Evolutionary conservation across 2,113 vertebrate species (phyloP).

Genomic region (Pseudorasbora parva): DNA sequence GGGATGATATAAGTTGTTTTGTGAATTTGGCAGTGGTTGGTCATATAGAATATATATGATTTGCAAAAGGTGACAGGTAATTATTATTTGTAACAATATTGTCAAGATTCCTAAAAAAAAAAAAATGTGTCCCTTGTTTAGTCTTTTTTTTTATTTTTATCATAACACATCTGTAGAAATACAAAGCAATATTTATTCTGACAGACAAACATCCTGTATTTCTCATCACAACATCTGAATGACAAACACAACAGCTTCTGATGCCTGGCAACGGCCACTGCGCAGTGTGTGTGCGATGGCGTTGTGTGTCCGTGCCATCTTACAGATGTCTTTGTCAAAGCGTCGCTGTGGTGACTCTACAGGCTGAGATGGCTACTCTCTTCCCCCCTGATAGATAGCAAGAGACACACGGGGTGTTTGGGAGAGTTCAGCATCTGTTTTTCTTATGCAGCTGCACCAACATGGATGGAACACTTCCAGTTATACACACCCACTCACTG

Average conservation of each 20-base stretch:
- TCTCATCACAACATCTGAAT: slow-evolving; percentile 14
- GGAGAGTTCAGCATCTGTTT: slow-evolving; percentile 76
- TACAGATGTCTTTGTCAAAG: slow-evolving; percentile 72
- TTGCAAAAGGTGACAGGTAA: background rate
- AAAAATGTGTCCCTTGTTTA: background rate
- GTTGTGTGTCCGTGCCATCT: slow-evolving; percentile 69
- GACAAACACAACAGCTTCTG: background rate
- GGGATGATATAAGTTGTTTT: background rate
- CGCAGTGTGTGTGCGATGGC: slow-evolving; percentile 55
- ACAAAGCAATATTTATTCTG: background rate
- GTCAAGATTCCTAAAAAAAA: background rate
- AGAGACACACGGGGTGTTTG: slow-evolving; percentile 56
- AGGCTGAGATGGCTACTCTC: slow-evolving; percentile 55
- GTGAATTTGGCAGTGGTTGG: background rate
- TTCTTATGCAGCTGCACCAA: slow-evolving; percentile 70
- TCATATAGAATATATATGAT: background rate
- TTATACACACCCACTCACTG: slow-evolving; percentile 57
- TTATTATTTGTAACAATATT: background rate
- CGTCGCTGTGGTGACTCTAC: slow-evolving; percentile 49
- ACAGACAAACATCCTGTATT: slow-evolving; percentile 23
- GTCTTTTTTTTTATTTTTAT: background rate
- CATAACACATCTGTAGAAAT: background rate
- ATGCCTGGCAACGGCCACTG: slow-evolving; percentile 42
- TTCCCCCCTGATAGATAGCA: slow-evolving; percentile 57
- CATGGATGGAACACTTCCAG: slow-evolving; percentile 71